Conservation (phyloP, 2,888 invertebrate genomes). For the Dendrolimus pini region DNA sequence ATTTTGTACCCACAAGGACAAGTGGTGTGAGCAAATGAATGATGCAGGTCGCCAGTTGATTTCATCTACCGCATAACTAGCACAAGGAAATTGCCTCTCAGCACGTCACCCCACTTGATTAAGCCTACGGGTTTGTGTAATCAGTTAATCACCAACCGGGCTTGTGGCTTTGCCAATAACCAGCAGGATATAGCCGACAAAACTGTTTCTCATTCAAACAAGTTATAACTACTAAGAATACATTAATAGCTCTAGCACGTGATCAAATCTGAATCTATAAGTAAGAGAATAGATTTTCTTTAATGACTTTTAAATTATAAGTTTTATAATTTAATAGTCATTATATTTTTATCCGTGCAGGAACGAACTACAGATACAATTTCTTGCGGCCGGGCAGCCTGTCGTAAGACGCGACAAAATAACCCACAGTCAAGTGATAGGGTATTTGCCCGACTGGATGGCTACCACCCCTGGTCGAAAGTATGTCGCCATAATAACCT, state of each 20-base stretch:
- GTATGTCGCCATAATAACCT: too few species aligned
- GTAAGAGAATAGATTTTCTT: too few species aligned
- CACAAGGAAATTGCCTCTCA: constrained; percentile 55
- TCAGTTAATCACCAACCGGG: constrained; percentile 8
- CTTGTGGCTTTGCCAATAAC: constrained; percentile 6
- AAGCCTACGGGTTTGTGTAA: constrained; percentile 22
- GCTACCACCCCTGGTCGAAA: too few species aligned
- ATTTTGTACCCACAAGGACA: constrained; percentile 7
- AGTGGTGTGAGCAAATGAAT: constrained; percentile 27
- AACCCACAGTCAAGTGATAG: too few species aligned
- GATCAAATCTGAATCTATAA: too few species aligned
- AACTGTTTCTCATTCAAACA: constrained; percentile 8
- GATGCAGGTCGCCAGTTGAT: constrained; percentile 44
- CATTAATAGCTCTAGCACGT: constrained; percentile 2
- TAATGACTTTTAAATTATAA: too few species aligned
- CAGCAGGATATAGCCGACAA: constrained; percentile 11
- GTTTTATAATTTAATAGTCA: too few species aligned
- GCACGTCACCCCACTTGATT: constrained; percentile 26
- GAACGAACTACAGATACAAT: too few species aligned
- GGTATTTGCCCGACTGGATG: too few species aligned
- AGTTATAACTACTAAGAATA: constrained; percentile 5
- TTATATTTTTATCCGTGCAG: too few species aligned
- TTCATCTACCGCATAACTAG: constrained; percentile 64
- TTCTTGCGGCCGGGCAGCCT: too few species aligned
- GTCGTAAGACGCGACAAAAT: too few species aligned